Evolutionary conservation across 1,140 invertebrate species (phyloP), one percentile per base, ranked within the genome.

Genomic region (Bactericera cockerelli): DNA sequence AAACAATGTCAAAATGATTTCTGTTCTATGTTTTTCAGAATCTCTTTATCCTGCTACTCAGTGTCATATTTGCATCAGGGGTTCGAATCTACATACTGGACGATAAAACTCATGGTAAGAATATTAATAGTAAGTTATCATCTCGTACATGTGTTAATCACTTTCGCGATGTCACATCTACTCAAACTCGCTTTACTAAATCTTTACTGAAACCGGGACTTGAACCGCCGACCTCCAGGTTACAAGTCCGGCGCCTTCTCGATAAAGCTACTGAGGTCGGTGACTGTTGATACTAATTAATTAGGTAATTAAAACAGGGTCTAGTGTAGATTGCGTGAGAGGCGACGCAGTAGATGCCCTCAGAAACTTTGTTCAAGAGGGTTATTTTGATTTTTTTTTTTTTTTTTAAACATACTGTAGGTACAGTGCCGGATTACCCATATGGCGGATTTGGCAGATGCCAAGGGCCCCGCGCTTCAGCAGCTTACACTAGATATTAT

Each of bases 1-100:
- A n/a, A n/a, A n/a, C n/a, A n/a, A n/a, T n/a, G n/a, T n/a, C n/a
- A n/a, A n/a, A n/a, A n/a, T n/a, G n/a, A n/a, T n/a, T n/a, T n/a
- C n/a, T n/a, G n/a, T n/a, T n/a, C n/a, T n/a, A n/a, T n/a, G 4
- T 49, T 6, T 49, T 49, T 49, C 42, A 49, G 42, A 49, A 49
- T n/a, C 6, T 49, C 19, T 49, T 49, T 16, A 19, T 49, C n/a
- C 42, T 49, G n/a, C 42, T 49, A 6, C 6, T 22, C n/a, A 16
- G n/a, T 22, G 42, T 49, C 22, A 49, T 49, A 22, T 22, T 49
- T 49, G 42, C n/a, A n/a, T 22, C 42, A 4, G 42, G 42, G 3
- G 22, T 49, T 8, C 4, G 42, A 22, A 49, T 49, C 19, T 49
- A 19, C 42, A 22, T 49, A 4, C 8, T 49, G 8, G 42, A 49